phyloP scores from a whole-genome alignment of 1,140 invertebrate species.

The Neuroterus valhalla region DNA sequence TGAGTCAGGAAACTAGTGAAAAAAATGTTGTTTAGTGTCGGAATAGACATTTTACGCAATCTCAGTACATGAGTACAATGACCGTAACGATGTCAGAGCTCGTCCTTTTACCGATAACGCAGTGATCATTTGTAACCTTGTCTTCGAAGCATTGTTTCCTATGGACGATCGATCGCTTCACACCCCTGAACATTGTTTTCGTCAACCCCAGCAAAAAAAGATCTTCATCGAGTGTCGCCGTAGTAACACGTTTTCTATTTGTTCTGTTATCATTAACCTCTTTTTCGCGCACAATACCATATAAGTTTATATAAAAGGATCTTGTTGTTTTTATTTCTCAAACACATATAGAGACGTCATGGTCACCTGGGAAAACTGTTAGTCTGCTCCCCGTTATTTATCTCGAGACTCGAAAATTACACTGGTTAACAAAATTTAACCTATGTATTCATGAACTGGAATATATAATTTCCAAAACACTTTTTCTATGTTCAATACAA shows the following conservation, averaged over 20 bases:
- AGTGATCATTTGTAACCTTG: conserved; percentile 53
- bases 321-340: no score
- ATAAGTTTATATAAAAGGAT: not conserved
- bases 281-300: not conserved
- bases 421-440: no score
- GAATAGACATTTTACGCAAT: conserved; percentile 6
- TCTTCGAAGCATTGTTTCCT: conserved; percentile 54
- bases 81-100: conserved; percentile 17
- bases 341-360: no score
- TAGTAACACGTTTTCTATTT: not conserved
- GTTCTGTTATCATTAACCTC: conserved; percentile 7
- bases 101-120: conserved; percentile 46
- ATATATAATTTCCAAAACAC: no score
- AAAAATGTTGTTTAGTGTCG: not conserved
- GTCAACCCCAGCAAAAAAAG: conserved; percentile 42
- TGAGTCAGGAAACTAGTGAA: not conserved
- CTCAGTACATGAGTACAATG: not conserved
- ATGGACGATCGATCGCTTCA: conserved; percentile 50
- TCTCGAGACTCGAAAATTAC: no score
- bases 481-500: no score
- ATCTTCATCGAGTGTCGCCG: conserved; percentile 28
- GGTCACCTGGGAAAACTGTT: no score
- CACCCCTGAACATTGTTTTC: conserved; percentile 55
- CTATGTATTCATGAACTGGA: no score
- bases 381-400: no score